phyloP scores from a whole-genome alignment of 2,797 vertebrate species.

The Brotula barbata region DNA sequence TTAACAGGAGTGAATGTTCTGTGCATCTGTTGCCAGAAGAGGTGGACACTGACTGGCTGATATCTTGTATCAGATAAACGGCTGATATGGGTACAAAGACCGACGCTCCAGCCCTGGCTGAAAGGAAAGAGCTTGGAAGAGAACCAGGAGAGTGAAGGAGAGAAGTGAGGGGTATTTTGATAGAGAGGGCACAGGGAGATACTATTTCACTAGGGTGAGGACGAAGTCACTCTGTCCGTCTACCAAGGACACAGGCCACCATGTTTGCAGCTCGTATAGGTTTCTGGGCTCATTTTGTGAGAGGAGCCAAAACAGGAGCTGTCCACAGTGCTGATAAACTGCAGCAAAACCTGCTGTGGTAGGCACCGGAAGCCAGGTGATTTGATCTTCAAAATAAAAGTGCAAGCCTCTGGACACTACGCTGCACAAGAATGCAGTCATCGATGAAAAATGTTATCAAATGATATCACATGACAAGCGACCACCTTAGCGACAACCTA shows the following conservation, averaged over 20 bases:
- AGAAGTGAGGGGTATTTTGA: not conserved
- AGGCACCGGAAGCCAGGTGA: rapidly evolving
- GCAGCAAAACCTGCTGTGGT: not conserved
- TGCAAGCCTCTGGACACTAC: not conserved
- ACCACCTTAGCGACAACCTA: no score
- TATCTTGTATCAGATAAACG: no score
- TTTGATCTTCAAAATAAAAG: constrained; percentile 47
- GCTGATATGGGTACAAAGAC: not conserved
- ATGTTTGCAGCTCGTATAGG: constrained; percentile 38
- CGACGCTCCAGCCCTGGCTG: not conserved
- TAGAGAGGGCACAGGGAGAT: not conserved
- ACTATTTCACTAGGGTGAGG: not conserved
- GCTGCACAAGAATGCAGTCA: no score
- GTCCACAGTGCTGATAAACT: constrained; percentile 70
- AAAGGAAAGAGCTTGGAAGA: not conserved
- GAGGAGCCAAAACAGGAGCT: constrained; percentile 45
- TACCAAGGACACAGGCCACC: constrained; percentile 37
- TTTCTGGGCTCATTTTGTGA: constrained; percentile 11
- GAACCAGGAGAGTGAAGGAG: not conserved
- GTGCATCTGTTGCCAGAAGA: no score
- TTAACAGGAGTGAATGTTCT: no score
- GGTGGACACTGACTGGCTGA: no score
- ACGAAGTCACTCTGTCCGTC: constrained; percentile 1
- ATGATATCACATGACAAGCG: no score
- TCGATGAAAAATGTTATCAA: no score